Conservation (phyloP, 2,113 vertebrate genomes). For the Alligator mississippiensis region DNA sequence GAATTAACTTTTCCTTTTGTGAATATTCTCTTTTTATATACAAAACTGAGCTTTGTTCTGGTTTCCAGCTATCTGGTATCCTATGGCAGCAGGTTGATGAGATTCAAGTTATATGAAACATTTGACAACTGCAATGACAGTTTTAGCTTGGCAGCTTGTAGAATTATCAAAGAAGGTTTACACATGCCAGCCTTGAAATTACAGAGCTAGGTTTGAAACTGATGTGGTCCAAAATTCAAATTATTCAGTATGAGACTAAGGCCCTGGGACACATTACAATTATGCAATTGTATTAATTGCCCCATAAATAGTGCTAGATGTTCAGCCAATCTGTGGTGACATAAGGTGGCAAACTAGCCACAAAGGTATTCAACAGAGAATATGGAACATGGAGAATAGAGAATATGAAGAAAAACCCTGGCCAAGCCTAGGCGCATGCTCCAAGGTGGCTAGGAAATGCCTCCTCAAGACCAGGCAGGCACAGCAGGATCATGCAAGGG, state of each 20-base stretch:
- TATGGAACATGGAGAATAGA: too few relatives aligned
- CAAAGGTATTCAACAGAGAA: too few relatives aligned
- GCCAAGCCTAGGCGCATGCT: too few relatives aligned
- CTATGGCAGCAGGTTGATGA: slow-evolving; percentile 8
- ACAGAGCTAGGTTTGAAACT: slow-evolving; percentile 1
- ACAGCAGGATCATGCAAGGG: too few relatives aligned
- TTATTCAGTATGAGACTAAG: neutral
- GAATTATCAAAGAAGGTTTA: slow-evolving; percentile 56
- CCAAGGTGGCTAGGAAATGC: too few relatives aligned
- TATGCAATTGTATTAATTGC: too few relatives aligned
- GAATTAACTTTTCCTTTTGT: slow-evolving; percentile 14
- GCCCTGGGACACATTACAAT: neutral
- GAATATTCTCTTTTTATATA: slow-evolving; percentile 42
- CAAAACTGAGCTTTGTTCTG: slow-evolving; percentile 40
- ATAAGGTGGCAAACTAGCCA: too few relatives aligned
- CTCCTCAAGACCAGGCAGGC: too few relatives aligned
- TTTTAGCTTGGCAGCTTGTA: slow-evolving; percentile 55
- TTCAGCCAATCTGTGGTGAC: too few relatives aligned
- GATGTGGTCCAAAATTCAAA: slow-evolving; percentile 29
- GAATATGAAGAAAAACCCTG: too few relatives aligned
- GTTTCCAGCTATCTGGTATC: neutral
- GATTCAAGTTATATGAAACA: slow-evolving; percentile 57
- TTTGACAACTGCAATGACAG: slow-evolving; percentile 35
- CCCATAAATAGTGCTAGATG: too few relatives aligned
- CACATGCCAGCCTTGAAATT: neutral